phyloP scores from a whole-genome alignment of 2,888 invertebrate genomes.

The Drosophila robusta region DNA sequence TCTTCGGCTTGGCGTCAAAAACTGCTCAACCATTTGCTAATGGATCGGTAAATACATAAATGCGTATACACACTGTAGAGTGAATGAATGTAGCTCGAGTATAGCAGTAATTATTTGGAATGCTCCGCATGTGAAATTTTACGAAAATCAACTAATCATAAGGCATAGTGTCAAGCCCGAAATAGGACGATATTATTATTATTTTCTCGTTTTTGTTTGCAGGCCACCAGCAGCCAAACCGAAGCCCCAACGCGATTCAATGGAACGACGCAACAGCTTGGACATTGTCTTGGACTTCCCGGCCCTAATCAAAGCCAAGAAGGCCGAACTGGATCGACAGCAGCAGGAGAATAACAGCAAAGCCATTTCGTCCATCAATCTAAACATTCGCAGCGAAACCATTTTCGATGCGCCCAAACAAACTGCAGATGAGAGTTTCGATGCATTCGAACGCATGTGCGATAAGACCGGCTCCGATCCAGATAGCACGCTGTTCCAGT shows the following conservation, averaged over 20 bases:
- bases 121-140: conserved; percentile 13
- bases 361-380: not conserved
- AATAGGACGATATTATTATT: not conserved
- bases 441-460: conserved; percentile 82
- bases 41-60: conserved; percentile 81
- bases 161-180: conserved; percentile 19
- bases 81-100: conserved; percentile 22
- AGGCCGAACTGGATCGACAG: conserved; percentile 19
- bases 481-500: conserved; percentile 82
- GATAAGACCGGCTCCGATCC: conserved; percentile 84
- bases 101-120: conserved; percentile 15
- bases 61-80: conserved; percentile 4
- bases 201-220: not conserved
- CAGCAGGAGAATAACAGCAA: conserved; percentile 3
- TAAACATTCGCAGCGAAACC: not conserved
- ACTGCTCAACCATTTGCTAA: conserved; percentile 76
- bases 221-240: conserved; percentile 38
- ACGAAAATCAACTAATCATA: conserved; percentile 6
- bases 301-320: conserved; percentile 34
- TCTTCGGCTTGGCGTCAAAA: conserved; percentile 80
- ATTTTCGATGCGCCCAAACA: not conserved
- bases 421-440: conserved; percentile 78
- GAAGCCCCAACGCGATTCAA: conserved; percentile 28
- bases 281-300: conserved; percentile 75
- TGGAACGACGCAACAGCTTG: conserved; percentile 70